Percentiles rank a stretch among this genome's conserved stretches.
Evolutionary conservation across 2,888 invertebrate genomes (phyloP).

Genomic region (Deilephila porcellus): DNA sequence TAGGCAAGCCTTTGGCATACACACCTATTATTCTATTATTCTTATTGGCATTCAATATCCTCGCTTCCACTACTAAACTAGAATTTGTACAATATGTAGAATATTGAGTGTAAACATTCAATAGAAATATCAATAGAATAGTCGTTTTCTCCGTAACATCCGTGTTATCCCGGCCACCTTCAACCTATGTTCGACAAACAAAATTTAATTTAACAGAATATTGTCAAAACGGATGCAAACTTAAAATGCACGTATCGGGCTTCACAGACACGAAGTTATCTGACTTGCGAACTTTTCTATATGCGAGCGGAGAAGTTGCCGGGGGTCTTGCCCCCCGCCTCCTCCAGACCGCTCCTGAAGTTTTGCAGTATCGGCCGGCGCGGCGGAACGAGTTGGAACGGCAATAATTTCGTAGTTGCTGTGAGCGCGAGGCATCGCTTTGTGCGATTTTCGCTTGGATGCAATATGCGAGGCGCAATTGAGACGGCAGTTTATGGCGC

Average conservation of each 20-base stretch:
- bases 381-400: conserved; percentile 7
- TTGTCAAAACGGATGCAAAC: conserved; percentile 1
- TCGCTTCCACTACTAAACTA: no score
- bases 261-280: background rate
- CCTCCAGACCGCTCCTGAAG: background rate
- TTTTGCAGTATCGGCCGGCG: conserved; percentile 7
- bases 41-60: no score
- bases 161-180: background rate
- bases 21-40: no score
- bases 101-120: no score
- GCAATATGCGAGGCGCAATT: conserved; percentile 6
- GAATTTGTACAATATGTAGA: no score
- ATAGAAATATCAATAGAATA: no score
- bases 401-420: conserved; percentile 15
- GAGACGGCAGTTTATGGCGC: background rate
- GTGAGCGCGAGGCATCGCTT: background rate
- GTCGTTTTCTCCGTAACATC: background rate
- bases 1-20: no score
- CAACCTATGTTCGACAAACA: background rate
- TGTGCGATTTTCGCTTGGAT: conserved; percentile 4
- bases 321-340: background rate
- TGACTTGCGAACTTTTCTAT: conserved; percentile 18
- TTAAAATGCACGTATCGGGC: conserved; percentile 20
- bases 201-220: background rate
- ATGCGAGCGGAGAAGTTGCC: background rate